Evolutionary conservation across 2,797 vertebrate species (phyloP).

Genomic region (Oreortyx pictus): DNA sequence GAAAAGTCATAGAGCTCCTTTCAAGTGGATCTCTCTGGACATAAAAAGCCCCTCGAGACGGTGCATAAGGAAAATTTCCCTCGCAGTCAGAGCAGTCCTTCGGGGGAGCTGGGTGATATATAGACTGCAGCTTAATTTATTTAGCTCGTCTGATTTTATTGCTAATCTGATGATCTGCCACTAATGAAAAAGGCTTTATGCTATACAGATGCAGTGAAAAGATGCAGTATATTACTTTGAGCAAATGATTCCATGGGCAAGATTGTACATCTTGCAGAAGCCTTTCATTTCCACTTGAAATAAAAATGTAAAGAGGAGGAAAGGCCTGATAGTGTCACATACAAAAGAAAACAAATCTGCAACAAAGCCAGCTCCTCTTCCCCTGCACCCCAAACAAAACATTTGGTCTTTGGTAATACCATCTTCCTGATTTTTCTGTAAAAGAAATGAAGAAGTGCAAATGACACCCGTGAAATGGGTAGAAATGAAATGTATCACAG

Average conservation of each 20-base stretch:
- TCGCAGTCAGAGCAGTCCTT: not conserved
- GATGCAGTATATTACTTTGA: not conserved
- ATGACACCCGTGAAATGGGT: not conserved
- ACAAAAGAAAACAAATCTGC: constrained; percentile 27
- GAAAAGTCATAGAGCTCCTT: constrained; percentile 42
- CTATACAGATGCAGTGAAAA: not conserved
- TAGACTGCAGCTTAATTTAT: constrained; percentile 38
- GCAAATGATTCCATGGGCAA: constrained; percentile 28
- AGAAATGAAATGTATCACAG: constrained; percentile 16
- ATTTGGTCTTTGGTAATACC: not conserved
- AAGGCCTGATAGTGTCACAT: not conserved
- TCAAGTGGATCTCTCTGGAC: constrained; percentile 38
- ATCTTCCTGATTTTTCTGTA: not conserved
- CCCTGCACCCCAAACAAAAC: not conserved
- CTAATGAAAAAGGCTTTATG: constrained; percentile 36
- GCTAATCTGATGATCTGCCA: constrained; percentile 24
- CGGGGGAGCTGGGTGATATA: not conserved
- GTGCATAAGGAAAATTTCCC: not conserved
- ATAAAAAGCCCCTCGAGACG: not conserved
- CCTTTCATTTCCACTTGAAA: constrained; percentile 16
- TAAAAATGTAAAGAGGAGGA: not conserved
- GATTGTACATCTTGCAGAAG: not conserved
- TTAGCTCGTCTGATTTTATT: constrained; percentile 48
- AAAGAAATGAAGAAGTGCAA: not conserved
- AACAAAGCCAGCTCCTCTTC: constrained; percentile 10